Evolutionary conservation across 2,113 vertebrate genomes (phyloP).

Genomic region (Perca schrenkii): DNA sequence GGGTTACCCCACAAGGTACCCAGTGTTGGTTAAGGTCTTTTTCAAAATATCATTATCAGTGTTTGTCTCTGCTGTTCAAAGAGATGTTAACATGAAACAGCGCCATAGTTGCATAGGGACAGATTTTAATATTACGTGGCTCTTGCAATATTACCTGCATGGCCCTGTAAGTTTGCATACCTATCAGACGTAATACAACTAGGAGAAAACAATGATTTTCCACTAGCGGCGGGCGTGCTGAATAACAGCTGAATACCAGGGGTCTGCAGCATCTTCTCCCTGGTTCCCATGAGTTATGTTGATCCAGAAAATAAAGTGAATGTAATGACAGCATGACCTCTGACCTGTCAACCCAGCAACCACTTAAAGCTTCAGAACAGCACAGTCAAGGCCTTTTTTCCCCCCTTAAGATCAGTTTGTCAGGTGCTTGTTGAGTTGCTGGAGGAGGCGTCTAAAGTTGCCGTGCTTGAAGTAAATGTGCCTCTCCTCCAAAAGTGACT

Average conservation of each 20-base stretch:
- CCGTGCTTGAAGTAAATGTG: conserved; percentile 63
- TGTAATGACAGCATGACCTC: neutral
- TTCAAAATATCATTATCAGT: conserved; percentile 51
- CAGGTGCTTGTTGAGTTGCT: conserved; percentile 55
- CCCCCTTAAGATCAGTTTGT: conserved; percentile 39
- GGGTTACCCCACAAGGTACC: conserved; percentile 8
- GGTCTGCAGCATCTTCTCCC: neutral
- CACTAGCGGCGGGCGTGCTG: neutral
- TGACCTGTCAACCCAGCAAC: conserved; percentile 19
- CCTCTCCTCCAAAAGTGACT: conserved; percentile 59
- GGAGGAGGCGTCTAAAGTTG: conserved; percentile 59
- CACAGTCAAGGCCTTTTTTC: conserved; percentile 5
- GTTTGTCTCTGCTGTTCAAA: conserved; percentile 63
- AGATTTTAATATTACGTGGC: conserved; percentile 35
- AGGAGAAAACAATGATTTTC: neutral
- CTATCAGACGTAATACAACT: neutral
- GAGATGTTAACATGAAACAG: conserved; percentile 61
- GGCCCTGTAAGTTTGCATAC: neutral
- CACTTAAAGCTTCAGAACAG: conserved; percentile 24
- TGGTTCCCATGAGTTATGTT: conserved; percentile 11
- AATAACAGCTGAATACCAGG: neutral
- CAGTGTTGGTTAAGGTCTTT: conserved; percentile 57
- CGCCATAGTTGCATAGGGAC: conserved; percentile 33
- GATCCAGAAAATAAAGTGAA: conserved; percentile 1
- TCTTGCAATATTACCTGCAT: conserved; percentile 12